A percentile compares a stretch with the other conserved stretches of the same genome.
phyloP scores from a whole-genome alignment of 2,797 vertebrate genomes.

The Sardinella longiceps region DNA sequence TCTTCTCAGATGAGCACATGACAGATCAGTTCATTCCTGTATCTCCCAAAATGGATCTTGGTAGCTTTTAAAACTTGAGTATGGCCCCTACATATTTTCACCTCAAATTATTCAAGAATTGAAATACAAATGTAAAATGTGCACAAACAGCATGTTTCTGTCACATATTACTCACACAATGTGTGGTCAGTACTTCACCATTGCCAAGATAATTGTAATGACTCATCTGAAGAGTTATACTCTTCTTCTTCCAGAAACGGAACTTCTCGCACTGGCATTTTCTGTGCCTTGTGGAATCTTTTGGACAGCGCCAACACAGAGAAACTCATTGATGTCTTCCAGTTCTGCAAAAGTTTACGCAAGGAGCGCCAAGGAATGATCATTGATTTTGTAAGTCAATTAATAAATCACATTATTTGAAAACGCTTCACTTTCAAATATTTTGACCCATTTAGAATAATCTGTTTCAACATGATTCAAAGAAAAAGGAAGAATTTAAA shows the following conservation, averaged over 20 bases:
- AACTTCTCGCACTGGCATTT: slow-evolving; percentile 82
- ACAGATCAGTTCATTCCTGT: too few relatives aligned
- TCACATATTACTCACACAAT: too few relatives aligned
- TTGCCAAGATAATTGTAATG: background rate
- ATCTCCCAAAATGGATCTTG: too few relatives aligned
- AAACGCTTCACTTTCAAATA: background rate
- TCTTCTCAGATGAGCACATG: too few relatives aligned
- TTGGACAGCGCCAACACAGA: slow-evolving; percentile 87
- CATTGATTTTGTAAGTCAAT: slow-evolving; percentile 77
- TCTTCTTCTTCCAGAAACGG: slow-evolving; percentile 78
- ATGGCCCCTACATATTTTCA: too few relatives aligned
- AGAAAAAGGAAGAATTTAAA: background rate
- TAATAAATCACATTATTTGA: slow-evolving; percentile 60
- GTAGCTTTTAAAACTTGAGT: too few relatives aligned
- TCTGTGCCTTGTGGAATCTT: slow-evolving; percentile 90
- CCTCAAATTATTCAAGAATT: too few relatives aligned
- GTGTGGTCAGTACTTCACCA: too few relatives aligned
- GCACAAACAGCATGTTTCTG: background rate
- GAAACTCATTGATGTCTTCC: slow-evolving; percentile 90
- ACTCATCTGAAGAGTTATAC: background rate
- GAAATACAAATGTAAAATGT: background rate
- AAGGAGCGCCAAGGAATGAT: slow-evolving; percentile 83
- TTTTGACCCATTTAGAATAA: too few relatives aligned
- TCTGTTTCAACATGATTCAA: too few relatives aligned
- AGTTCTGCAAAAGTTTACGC: slow-evolving; percentile 86